Evolutionary conservation across 2,888 invertebrate species (phyloP), one percentile per base, ranked within the genome.

Genomic region (Limenitis camilla): DNA sequence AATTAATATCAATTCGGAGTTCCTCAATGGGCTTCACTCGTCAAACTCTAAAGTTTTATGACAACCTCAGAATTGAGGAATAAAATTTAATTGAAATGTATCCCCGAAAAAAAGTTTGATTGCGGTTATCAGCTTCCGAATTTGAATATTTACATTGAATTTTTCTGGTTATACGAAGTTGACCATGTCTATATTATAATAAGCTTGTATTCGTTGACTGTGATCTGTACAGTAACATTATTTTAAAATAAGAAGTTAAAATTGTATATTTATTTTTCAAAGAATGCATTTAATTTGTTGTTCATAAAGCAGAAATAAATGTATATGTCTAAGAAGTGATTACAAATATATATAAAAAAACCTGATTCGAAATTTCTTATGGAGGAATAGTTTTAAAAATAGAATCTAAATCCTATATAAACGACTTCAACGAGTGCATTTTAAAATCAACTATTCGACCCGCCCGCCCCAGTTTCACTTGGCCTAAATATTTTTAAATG

Each of bases 71-170:
- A 78, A 84, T 81, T 78, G 83, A 81, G 81, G 76, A 83, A 87
- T 87, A 86, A 87, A 87, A 85, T 83, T 87, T 86, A 87, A 87
- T 87, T 87, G 86, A 87, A 85, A 86, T 78, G 87, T 86, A 75
- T 75, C 71, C 75, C 72, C 73, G 61, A 66, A 80, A 82, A 81
- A 82, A 84, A 78, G 71, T 78, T 83, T 81, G 82, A 86, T 86
- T 84, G 79, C 76, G 66, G 84, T 86, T 86, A 85, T 86, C 83
- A 78, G 87, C 87, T 87, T 76, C 87, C 82, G 87, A 86, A 85
- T 87, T 87, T 79, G 81, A 83, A 84, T 86, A 87, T 87, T 85
- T 84, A 86, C 81, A 79, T 78, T 81, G 68, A 80, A 81, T 70
- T 72, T 67, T 65, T 68, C 66, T 63, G 66, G 65, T 61, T 62